Evolutionary conservation across 2,113 vertebrate species (phyloP), one percentile per base, ranked within the genome.

Genomic region (Saguinus midas): DNA sequence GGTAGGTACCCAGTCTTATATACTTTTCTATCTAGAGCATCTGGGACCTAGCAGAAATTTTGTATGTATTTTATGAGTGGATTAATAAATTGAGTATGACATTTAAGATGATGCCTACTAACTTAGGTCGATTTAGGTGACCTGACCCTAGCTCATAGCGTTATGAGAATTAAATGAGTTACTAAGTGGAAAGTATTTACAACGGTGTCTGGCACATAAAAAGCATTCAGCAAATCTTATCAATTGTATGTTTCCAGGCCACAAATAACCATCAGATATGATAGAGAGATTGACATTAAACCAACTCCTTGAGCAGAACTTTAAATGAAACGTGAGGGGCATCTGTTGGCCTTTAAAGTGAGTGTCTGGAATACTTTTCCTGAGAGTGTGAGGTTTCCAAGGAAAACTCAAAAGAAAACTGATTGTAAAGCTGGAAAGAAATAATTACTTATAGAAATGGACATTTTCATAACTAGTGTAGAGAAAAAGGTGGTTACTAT

Each of bases 381-480:
- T 84, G 18, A 95, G 23, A 16, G 23, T 91, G 27, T 87, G 25
- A 95, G 12, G 20, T 93, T 95, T 97, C 82, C 96, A 96, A 93
- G 75, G 87, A 91, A 96, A 94, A 93, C 18, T 73, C 52, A 81
- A 88, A 97, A 91, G 52, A 96, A 92, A 96, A 96, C 85, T 91
- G 29, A 96, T n/a, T 91, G 1, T 73, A 96, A 96, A 95, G 40
- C n/a, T 90, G 48, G 43, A 73, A 96, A 93, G 57, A 92, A 95
- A 94, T 85, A 88, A 91, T 82, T 87, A 7, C 79, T 93, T 94
- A 89, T 40, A 92, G 76, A 96, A 95, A 95, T 37, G 73, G 76
- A 79, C 45, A 93, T 89, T 95, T 64, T 64, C 27, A 96, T 92
- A 88, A 52, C 35, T 76, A 68, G 93, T 66, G n/a, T 48, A 9